These are phyloP conservation scores for Theristicus caerulescens DNA, from an alignment of 2,113 vertebrate species.

Conservation along the genomic window DNA sequence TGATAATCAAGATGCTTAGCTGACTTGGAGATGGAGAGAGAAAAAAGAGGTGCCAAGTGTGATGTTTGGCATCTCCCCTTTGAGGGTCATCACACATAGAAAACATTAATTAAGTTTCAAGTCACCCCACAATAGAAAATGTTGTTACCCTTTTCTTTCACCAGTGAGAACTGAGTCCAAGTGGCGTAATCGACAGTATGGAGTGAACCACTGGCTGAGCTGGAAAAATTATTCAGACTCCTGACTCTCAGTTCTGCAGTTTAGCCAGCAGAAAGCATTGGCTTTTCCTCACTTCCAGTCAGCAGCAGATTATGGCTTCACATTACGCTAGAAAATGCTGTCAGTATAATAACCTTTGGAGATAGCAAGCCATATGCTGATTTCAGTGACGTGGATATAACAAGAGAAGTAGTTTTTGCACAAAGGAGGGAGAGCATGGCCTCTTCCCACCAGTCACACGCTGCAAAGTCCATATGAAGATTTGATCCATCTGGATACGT, in stretches of 20 bases:
- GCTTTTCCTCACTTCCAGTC: conserved; percentile 17
- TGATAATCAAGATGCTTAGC: not conserved
- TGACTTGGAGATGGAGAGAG: conserved; percentile 6
- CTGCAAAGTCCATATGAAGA: not conserved
- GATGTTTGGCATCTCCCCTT: conserved; percentile 45
- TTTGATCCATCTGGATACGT: not conserved
- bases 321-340: not conserved
- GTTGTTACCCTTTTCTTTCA: conserved; percentile 23
- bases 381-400: not conserved
- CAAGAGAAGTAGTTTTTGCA: not conserved
- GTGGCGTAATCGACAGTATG: not conserved
- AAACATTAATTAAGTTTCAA: conserved; percentile 60
- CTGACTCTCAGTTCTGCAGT: not conserved
- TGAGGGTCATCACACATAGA: conserved; percentile 18
- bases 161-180: conserved; percentile 3
- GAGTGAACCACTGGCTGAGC: conserved; percentile 14
- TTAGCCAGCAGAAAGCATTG: conserved; percentile 26
- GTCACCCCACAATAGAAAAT: conserved; percentile 1
- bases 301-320: conserved; percentile 28
- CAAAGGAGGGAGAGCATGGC: not conserved
- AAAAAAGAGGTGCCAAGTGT: not conserved
- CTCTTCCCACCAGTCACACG: not conserved
- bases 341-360: conserved; percentile 37
- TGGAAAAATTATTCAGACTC: not conserved
- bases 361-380: conserved; percentile 51